phyloP scores from a whole-genome alignment of 2,888 invertebrate species.

The Pristionchus maxplancki region DNA sequence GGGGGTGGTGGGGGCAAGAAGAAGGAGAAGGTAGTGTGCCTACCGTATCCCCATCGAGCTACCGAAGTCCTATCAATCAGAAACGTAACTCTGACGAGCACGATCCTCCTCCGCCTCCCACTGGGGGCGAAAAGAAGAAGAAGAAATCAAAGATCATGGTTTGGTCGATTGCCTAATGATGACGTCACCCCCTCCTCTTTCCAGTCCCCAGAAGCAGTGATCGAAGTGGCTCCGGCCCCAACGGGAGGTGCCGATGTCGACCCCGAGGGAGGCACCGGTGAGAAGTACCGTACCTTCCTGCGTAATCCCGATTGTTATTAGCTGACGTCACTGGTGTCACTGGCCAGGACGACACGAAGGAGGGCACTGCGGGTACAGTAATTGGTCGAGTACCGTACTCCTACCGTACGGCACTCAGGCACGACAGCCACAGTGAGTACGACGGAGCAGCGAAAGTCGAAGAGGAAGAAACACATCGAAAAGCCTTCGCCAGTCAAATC shows the following conservation, averaged over 20 bases:
- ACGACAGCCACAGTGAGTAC: not conserved
- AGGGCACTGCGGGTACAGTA: not conserved
- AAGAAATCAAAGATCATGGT: not conserved
- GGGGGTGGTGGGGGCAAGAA: constrained; percentile 10
- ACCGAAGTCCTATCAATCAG: not conserved
- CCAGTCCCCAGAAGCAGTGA: not conserved
- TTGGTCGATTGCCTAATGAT: not conserved
- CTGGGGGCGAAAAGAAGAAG: not conserved
- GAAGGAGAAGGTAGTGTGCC: not conserved
- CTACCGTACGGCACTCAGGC: not conserved
- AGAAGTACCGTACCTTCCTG: not conserved
- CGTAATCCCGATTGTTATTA: not conserved
- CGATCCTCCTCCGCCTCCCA: not conserved
- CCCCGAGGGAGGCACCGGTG: not conserved
- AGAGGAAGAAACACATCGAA: not conserved
- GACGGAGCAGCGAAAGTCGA: not conserved
- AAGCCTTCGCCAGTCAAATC: not conserved
- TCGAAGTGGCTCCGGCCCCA: not conserved
- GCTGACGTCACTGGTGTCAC: not conserved
- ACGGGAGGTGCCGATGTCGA: not conserved
- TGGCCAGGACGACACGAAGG: not conserved
- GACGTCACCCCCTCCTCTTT: constrained; percentile 5
- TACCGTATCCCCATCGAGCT: not conserved
- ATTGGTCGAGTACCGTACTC: not conserved
- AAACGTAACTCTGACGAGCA: not conserved